A percentile compares a stretch with the other conserved stretches of the same genome.
These are phyloP conservation scores for Struthidea cinerea DNA, from an alignment of 2,113 vertebrate genomes.

Conservation along the genomic window DNA sequence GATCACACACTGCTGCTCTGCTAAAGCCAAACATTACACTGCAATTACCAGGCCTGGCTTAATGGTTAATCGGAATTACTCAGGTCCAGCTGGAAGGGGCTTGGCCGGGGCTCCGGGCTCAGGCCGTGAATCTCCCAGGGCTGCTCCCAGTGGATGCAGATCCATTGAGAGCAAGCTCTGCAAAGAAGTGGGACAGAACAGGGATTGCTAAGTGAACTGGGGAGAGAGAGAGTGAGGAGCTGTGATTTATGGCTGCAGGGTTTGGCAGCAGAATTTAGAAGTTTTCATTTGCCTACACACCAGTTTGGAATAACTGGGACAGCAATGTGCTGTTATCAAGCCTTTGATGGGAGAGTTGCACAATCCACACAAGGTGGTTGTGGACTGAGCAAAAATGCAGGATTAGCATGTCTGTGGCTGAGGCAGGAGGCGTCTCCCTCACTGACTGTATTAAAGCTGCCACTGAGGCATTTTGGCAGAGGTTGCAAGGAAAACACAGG, in stretches of 20 bases:
- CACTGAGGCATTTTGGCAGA: background rate
- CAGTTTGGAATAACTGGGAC: background rate
- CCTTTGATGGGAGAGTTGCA: background rate
- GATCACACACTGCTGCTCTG: conserved; percentile 37
- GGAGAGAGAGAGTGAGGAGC: background rate
- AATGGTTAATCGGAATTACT: conserved; percentile 58
- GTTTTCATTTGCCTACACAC: background rate
- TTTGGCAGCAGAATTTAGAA: background rate
- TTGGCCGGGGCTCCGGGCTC: background rate
- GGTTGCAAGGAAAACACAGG: background rate
- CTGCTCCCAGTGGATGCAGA: background rate
- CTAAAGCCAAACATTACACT: conserved; percentile 39
- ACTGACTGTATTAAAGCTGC: background rate
- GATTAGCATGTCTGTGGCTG: background rate
- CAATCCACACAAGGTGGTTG: background rate
- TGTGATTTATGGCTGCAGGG: background rate
- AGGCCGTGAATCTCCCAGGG: background rate
- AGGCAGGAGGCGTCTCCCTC: background rate
- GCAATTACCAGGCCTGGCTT: conserved; percentile 51
- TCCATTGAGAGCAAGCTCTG: background rate
- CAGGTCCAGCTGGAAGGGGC: background rate
- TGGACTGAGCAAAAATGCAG: background rate
- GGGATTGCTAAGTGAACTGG: background rate
- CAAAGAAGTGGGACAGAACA: background rate
- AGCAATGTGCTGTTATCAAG: background rate